Evolutionary conservation across 2,888 invertebrate species (phyloP).

Genomic region (Pseudoips prasinana): DNA sequence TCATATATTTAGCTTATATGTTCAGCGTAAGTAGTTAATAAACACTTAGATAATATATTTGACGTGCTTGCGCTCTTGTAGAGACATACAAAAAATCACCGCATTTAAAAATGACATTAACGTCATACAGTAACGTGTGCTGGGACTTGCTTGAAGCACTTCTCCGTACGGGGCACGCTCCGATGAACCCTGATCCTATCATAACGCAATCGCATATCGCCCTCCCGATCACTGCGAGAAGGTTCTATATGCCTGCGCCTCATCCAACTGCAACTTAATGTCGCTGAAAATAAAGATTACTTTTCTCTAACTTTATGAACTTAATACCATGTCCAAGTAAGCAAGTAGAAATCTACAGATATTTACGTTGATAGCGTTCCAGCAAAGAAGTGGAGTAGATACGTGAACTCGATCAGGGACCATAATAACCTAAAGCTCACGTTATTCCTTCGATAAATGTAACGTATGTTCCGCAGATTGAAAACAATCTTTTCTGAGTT

Average conservation of each 20-base stretch:
- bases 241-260: constrained; percentile 33
- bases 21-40: too few relatives aligned
- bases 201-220: constrained; percentile 77
- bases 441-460: constrained; percentile 57
- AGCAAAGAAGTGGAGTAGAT: constrained; percentile 73
- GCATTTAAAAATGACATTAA: constrained; percentile 67
- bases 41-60: too few relatives aligned
- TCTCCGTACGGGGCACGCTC: constrained; percentile 59
- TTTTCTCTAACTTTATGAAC: background rate
- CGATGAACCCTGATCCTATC: constrained; percentile 77
- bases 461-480: constrained; percentile 41
- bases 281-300: too few relatives aligned
- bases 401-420: constrained; percentile 73
- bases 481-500: constrained; percentile 34
- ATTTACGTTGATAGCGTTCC: constrained; percentile 77
- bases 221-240: constrained; percentile 39
- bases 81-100: constrained; percentile 19
- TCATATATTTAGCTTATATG: too few relatives aligned
- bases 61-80: too few relatives aligned
- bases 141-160: constrained; percentile 47
- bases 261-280: too few relatives aligned
- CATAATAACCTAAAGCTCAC: constrained; percentile 64
- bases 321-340: constrained; percentile 43
- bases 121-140: constrained; percentile 59
- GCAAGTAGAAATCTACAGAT: constrained; percentile 62